Conservation (phyloP, 2,797 vertebrate species). For the Centropyge bicolor region DNA sequence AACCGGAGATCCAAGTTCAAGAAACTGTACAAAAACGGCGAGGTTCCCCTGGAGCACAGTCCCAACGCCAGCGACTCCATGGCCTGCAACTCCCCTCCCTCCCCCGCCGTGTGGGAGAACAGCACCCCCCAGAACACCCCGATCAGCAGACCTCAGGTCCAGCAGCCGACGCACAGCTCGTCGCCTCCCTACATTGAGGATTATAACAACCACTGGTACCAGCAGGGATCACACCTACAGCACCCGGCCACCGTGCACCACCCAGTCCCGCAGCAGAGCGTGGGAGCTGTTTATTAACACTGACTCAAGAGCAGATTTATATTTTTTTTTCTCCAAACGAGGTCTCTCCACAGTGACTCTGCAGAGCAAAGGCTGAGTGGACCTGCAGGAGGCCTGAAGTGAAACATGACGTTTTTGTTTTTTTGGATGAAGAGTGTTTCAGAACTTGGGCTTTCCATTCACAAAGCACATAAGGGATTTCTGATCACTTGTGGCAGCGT, state of each 20-base stretch:
- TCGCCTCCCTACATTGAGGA: constrained; percentile 94
- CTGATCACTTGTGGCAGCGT: constrained; percentile 78
- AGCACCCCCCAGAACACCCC: constrained; percentile 85
- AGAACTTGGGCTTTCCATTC: constrained; percentile 61
- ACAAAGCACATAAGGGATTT: constrained; percentile 80
- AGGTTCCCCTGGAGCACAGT: constrained; percentile 96
- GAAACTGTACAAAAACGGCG: constrained; percentile 98
- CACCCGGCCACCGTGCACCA: constrained; percentile 92
- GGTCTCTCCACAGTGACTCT: constrained; percentile 76
- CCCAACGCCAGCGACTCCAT: constrained; percentile 99
- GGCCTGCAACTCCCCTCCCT: constrained; percentile 97
- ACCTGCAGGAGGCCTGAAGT: constrained; percentile 59
- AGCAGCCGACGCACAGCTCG: constrained; percentile 92
- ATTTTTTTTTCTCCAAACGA: constrained; percentile 52
- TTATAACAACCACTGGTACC: constrained; percentile 96
- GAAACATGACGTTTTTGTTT: constrained; percentile 45
- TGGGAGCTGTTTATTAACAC: constrained; percentile 93
- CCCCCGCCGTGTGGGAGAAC: constrained; percentile 95
- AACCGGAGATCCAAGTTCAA: constrained; percentile 99
- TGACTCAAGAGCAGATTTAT: constrained; percentile 70
- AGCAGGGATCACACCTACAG: constrained; percentile 94
- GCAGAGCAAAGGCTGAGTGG: constrained; percentile 61
- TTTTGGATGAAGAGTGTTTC: constrained; percentile 66
- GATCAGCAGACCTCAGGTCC: constrained; percentile 87
- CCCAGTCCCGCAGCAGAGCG: constrained; percentile 91